Evolutionary conservation across 2,888 invertebrate genomes (phyloP).

Genomic region (Salpingus planirostris): DNA sequence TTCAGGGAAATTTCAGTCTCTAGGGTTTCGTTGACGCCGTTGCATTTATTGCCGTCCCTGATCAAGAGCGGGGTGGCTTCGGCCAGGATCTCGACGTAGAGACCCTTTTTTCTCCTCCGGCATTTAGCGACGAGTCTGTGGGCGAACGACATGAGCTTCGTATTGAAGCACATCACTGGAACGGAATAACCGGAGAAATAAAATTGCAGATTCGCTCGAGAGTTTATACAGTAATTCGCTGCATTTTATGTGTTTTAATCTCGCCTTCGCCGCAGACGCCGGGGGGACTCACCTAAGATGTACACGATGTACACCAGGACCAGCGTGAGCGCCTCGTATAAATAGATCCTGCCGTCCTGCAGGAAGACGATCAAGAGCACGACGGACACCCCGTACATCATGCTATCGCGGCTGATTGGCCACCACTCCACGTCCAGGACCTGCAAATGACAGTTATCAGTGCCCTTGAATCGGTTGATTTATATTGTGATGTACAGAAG

Average conservation of each 20-base stretch:
- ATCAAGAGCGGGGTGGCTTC: slow-evolving; percentile 42
- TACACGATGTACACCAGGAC: slow-evolving; percentile 63
- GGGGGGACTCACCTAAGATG: slow-evolving; percentile 51
- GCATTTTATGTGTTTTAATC: slow-evolving; percentile 1
- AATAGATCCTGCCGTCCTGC: slow-evolving; percentile 61
- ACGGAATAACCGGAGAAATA: too few relatives aligned
- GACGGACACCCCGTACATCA: slow-evolving; percentile 65
- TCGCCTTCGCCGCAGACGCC: not conserved
- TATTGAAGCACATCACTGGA: slow-evolving; percentile 62
- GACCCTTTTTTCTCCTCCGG: slow-evolving; percentile 39
- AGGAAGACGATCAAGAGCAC: slow-evolving; percentile 59
- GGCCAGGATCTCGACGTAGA: slow-evolving; percentile 48
- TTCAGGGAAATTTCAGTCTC: slow-evolving; percentile 36
- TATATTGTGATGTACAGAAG: too few relatives aligned
- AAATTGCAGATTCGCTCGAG: too few relatives aligned
- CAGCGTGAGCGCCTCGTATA: slow-evolving; percentile 67
- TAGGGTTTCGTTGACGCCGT: slow-evolving; percentile 21
- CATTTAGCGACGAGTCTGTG: slow-evolving; percentile 44
- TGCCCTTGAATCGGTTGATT: too few relatives aligned
- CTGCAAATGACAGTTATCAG: too few relatives aligned
- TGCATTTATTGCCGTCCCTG: slow-evolving; percentile 19
- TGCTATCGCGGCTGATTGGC: slow-evolving; percentile 66
- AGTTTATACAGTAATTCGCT: too few relatives aligned
- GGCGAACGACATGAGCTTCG: slow-evolving; percentile 46
- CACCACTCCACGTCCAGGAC: slow-evolving; percentile 64